Evolutionary conservation across 2,113 vertebrate genomes (phyloP), one percentile per base, ranked within the genome.

Genomic region (Thermophis baileyi): DNA sequence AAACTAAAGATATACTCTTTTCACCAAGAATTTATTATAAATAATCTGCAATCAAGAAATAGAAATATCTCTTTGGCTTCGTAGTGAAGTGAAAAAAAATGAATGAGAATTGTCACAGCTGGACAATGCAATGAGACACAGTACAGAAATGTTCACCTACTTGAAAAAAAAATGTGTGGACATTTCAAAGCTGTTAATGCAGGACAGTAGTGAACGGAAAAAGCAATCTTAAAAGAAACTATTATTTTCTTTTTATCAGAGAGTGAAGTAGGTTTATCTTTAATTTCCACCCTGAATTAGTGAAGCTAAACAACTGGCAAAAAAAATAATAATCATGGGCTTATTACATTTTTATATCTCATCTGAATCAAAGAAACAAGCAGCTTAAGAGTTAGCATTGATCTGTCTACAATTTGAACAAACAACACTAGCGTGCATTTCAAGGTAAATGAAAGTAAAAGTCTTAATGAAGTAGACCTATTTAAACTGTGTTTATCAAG

Each of bases 181-280:
- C 97, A 95, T 97, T 98, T 97, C 95, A 97, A 98, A 98, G 97
- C 97, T 98, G 98, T 98, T 98, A 98, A 97, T 97, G 97, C 96
- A 98, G 97, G 97, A 97, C 97, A 98, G 98, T 97, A 97, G 97
- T 97, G 97, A 97, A 97, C 97, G 94, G 96, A 96, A 98, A 97
- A 97, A 95, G 98, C 97, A 98, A 95, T 97, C 97, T 97, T 98
- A 98, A 98, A 98, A 97, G 96, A 90, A 97, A 95, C 94, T 93
- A 91, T 96, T 96, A 94, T 89, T 97, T 97, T 96, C 96, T 95
- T 18, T 92, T 96, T 97, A 96, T 94, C 96, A 96, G 96, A 91
- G 94, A 97, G 96, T 97, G 97, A 98, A 97, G 97, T 97, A 98
- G 97, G 90, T 96, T 92, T 96, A 97, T 27, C 46, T 85, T 89